Evolutionary conservation across 2,888 invertebrate species (phyloP).

Genomic region (Neoaliturus tenellus): DNA sequence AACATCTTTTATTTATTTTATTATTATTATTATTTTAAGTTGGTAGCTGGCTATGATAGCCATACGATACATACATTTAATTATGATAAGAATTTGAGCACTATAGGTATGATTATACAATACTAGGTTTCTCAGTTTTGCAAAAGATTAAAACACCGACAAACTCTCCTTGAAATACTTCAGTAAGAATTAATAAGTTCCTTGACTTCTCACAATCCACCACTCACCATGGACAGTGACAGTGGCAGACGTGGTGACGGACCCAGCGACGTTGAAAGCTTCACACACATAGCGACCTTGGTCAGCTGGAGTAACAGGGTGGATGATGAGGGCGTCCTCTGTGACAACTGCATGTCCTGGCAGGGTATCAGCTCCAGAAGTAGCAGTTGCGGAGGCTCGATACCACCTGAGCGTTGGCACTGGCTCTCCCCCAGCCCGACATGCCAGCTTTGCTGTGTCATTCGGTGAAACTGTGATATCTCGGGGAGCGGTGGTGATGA

Average conservation of each 20-base stretch:
- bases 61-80: too few relatives aligned
- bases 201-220: too few relatives aligned
- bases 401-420: slow-evolving; percentile 92
- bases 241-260: slow-evolving; percentile 88
- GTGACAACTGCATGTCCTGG: background rate
- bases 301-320: slow-evolving; percentile 85
- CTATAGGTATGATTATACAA: too few relatives aligned
- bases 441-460: slow-evolving; percentile 90
- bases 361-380: slow-evolving; percentile 10
- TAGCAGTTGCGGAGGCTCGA: slow-evolving; percentile 72
- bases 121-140: too few relatives aligned
- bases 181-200: too few relatives aligned
- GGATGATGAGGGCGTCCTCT: slow-evolving; percentile 7
- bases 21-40: too few relatives aligned
- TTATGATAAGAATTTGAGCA: too few relatives aligned
- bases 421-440: slow-evolving; percentile 94
- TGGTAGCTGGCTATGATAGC: too few relatives aligned
- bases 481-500: slow-evolving; percentile 91
- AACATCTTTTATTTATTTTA: too few relatives aligned
- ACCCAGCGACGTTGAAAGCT: slow-evolving; percentile 93
- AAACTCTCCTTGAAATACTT: background rate
- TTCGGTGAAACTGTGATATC: slow-evolving; percentile 90
- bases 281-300: slow-evolving; percentile 91
- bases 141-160: too few relatives aligned
- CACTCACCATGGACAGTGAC: slow-evolving; percentile 94